phyloP scores from a whole-genome alignment of 2,113 vertebrate genomes.

The Mirounga angustirostris region DNA sequence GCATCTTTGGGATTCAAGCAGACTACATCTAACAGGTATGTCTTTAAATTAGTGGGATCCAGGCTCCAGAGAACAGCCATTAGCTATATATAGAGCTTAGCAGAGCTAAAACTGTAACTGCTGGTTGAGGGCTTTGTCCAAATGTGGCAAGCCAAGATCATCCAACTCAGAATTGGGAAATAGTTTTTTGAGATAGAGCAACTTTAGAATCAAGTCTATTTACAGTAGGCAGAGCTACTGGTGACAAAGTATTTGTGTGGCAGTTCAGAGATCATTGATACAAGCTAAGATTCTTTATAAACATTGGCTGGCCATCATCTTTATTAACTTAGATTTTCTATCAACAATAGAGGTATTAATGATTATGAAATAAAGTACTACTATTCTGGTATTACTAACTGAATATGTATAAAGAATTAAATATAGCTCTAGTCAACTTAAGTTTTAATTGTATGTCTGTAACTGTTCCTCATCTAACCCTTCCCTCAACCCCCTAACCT shows the following conservation, averaged over 20 bases:
- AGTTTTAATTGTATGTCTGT: not conserved
- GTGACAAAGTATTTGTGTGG: not conserved
- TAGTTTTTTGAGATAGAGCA: not conserved
- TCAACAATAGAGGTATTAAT: not conserved
- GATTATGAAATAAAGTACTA: not conserved
- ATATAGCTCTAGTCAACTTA: not conserved
- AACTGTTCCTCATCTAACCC: not conserved
- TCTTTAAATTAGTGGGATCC: not conserved
- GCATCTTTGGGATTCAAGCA: not conserved
- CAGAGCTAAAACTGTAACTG: not conserved
- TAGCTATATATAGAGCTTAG: not conserved
- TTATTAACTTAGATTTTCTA: conserved; percentile 15
- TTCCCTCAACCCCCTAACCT: not conserved
- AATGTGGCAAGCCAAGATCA: not conserved
- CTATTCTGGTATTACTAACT: conserved; percentile 10
- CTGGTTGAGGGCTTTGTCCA: not conserved
- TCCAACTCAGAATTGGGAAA: not conserved
- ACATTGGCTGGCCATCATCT: not conserved
- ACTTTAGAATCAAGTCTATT: not conserved
- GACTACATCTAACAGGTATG: not conserved
- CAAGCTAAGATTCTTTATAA: not conserved
- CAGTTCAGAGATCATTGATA: not conserved
- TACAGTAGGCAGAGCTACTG: not conserved
- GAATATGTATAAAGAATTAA: not conserved
- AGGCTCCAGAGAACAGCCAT: not conserved